A percentile compares a stretch with the other conserved stretches of the same genome.
Conservation (phyloP, 2,797 vertebrate genomes). For the Coranthus polyacanthus region DNA sequence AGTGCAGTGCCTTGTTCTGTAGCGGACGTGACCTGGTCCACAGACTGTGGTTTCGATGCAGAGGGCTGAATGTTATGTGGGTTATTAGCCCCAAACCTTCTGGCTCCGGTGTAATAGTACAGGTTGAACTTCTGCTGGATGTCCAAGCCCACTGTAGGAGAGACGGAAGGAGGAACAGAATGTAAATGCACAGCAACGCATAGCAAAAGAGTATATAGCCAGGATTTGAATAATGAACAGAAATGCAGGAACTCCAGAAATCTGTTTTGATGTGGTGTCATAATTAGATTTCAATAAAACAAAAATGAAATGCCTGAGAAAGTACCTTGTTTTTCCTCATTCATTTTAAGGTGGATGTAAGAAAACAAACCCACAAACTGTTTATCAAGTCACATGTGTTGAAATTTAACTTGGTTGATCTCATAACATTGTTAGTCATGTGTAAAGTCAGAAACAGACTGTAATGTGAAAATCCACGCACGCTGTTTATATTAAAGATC, state of each 20-base stretch:
- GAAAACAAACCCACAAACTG: too few relatives aligned
- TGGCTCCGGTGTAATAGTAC: slow-evolving; percentile 84
- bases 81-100: slow-evolving; percentile 70
- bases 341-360: too few relatives aligned
- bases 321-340: too few relatives aligned
- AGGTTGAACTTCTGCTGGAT: slow-evolving; percentile 88
- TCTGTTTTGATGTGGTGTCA: too few relatives aligned
- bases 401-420: too few relatives aligned
- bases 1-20: slow-evolving; percentile 49
- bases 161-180: background rate
- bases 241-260: background rate
- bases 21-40: slow-evolving; percentile 33
- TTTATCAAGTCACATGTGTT: too few relatives aligned
- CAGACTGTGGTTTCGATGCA: slow-evolving; percentile 32
- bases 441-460: too few relatives aligned
- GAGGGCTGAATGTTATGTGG: slow-evolving; percentile 31
- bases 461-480: too few relatives aligned
- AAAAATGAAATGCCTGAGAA: too few relatives aligned
- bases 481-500: too few relatives aligned
- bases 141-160: slow-evolving; percentile 91
- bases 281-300: too few relatives aligned
- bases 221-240: background rate
- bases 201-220: background rate
- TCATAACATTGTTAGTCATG: too few relatives aligned
- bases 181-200: background rate